Evolutionary conservation across 2,113 vertebrate genomes (phyloP).

Genomic region (Hippopotamus amphibius): DNA sequence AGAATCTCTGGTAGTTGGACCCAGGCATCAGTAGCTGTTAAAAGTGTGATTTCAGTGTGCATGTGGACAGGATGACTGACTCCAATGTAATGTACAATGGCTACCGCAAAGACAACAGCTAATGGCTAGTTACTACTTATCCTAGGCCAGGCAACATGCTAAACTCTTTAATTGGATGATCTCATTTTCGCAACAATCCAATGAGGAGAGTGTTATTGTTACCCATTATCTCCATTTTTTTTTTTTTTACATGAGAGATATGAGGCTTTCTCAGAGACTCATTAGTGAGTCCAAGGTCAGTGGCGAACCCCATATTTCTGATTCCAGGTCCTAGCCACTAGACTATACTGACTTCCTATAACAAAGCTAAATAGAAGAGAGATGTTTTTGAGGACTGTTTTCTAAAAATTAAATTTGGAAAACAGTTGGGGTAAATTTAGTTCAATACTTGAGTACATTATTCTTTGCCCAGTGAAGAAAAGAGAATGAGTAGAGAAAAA

Average conservation of each 20-base stretch:
- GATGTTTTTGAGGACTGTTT: not conserved
- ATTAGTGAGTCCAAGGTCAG: not conserved
- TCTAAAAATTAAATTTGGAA: not conserved
- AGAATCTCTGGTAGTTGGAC: not conserved
- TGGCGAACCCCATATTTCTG: not conserved
- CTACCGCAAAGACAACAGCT: not conserved
- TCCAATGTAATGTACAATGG: not conserved
- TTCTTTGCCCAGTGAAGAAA: not conserved
- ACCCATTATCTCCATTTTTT: not conserved
- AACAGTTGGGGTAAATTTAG: not conserved
- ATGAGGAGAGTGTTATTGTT: not conserved
- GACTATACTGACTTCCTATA: not conserved
- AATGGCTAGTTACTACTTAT: not conserved
- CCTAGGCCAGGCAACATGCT: not conserved
- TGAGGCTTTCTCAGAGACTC: not conserved
- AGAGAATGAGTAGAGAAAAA: not conserved
- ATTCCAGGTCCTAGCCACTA: not conserved
- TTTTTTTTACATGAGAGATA: not conserved
- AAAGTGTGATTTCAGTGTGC: not conserved
- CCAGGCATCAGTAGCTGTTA: not conserved
- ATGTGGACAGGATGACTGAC: not conserved
- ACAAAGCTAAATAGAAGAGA: not conserved
- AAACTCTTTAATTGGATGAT: not conserved
- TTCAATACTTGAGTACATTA: not conserved
- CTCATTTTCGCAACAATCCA: not conserved